phyloP scores from a whole-genome alignment of 2,113 vertebrate genomes.

The Aldabrachelys gigantea region DNA sequence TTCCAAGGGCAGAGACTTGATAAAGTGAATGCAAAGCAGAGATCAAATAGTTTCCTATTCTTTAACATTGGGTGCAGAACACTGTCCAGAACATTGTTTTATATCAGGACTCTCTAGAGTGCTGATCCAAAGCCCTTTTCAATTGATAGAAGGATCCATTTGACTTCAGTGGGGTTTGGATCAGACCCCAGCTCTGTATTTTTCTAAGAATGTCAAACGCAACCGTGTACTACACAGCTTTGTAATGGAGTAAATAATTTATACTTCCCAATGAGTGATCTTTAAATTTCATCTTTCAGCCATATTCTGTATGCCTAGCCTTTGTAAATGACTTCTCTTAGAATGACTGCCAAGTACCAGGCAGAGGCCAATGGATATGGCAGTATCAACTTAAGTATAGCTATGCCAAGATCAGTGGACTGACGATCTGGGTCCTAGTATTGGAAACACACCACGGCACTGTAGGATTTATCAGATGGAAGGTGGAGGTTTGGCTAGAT shows the following conservation, averaged over 20 bases:
- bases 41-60: slow-evolving; percentile 29
- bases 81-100: background rate
- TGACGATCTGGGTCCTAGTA: too few species aligned
- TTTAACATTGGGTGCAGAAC: background rate
- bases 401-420: background rate
- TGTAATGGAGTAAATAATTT: slow-evolving; percentile 2
- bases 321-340: slow-evolving; percentile 35
- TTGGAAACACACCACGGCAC: background rate
- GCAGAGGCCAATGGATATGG: background rate
- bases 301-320: background rate
- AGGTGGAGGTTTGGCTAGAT: background rate
- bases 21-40: background rate
- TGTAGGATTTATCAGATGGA: background rate
- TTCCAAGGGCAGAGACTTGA: slow-evolving; percentile 22
- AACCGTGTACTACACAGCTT: background rate
- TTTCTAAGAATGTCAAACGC: background rate
- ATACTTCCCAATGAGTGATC: background rate
- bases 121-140: background rate
- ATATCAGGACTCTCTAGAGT: background rate
- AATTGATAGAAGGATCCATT: background rate
- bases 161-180: background rate
- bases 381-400: background rate
- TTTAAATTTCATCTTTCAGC: slow-evolving; percentile 9
- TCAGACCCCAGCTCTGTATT: background rate
- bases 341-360: background rate